phyloP scores from a whole-genome alignment of 2,797 vertebrate species.

The Danio kyathit region DNA sequence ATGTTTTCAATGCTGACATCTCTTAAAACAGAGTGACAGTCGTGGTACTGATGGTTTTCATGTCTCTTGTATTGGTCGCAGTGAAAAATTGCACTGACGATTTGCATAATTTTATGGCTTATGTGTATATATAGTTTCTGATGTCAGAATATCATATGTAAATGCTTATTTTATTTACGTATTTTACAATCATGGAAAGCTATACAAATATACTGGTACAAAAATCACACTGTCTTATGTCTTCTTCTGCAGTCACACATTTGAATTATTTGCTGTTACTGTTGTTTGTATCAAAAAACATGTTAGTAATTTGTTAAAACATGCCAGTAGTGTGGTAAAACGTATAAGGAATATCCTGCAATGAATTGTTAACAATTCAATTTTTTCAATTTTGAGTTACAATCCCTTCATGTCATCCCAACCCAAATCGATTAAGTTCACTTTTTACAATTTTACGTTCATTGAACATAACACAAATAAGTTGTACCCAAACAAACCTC shows the following conservation, averaged over 20 bases:
- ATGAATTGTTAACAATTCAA: neutral
- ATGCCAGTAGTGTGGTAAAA: neutral
- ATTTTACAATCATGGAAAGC: conserved; percentile 71
- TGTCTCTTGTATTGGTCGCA: conserved; percentile 21
- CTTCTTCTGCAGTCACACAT: neutral
- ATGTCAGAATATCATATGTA: conserved; percentile 72
- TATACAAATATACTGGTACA: conserved; percentile 63
- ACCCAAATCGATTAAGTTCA: too few relatives aligned
- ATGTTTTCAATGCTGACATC: neutral
- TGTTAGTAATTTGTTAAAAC: neutral
- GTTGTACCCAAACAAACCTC: too few relatives aligned
- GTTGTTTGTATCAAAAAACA: too few relatives aligned
- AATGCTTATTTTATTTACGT: conserved; percentile 79
- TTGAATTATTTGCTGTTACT: too few relatives aligned
- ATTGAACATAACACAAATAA: too few relatives aligned
- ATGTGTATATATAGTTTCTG: conserved; percentile 66
- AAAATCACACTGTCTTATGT: conserved; percentile 64
- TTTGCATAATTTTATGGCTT: conserved; percentile 47
- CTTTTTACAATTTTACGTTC: too few relatives aligned
- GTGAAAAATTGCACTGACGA: conserved; percentile 69
- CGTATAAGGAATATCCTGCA: neutral
- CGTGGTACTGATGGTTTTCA: conserved; percentile 6
- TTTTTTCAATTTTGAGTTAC: too few relatives aligned
- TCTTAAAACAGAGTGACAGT: conserved; percentile 46
- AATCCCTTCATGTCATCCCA: too few relatives aligned